Conservation (phyloP, 2,888 invertebrate genomes). For the Phoronis australis region DNA sequence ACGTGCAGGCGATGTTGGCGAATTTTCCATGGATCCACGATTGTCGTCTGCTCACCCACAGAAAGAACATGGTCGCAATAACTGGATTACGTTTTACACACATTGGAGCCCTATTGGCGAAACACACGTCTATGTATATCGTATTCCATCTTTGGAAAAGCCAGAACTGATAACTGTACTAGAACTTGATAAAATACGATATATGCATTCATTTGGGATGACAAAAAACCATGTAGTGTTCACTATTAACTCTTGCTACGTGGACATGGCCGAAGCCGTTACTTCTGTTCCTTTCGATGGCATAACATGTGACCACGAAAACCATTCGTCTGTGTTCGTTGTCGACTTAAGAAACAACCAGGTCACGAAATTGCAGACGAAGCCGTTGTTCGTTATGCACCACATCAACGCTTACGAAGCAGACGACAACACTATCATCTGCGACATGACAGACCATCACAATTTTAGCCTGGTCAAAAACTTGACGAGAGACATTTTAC, state of each 20-base stretch:
- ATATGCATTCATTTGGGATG: slow-evolving; percentile 45
- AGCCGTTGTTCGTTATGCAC: slow-evolving; percentile 38
- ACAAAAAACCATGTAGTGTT: slow-evolving; percentile 35
- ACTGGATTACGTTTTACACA: slow-evolving; percentile 34
- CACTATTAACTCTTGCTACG: slow-evolving; percentile 36
- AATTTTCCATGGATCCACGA: too few species aligned
- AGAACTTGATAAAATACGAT: slow-evolving; percentile 32
- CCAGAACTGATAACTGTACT: slow-evolving; percentile 33
- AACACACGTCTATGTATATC: slow-evolving; percentile 27
- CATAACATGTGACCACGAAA: slow-evolving; percentile 33
- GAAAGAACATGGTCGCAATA: slow-evolving; percentile 29
- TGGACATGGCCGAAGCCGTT: slow-evolving; percentile 34
- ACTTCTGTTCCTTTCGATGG: slow-evolving; percentile 31
- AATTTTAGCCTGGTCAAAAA: slow-evolving; percentile 30
- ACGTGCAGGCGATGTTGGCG: too few species aligned
- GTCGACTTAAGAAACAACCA: slow-evolving; percentile 27
- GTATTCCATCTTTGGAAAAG: slow-evolving; percentile 25
- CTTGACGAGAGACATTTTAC: slow-evolving; percentile 23
- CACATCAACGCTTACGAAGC: slow-evolving; percentile 40
- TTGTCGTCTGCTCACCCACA: slow-evolving; percentile 44
- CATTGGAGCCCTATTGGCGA: slow-evolving; percentile 31
- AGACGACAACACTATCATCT: slow-evolving; percentile 18
- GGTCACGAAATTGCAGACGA: slow-evolving; percentile 21
- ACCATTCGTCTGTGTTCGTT: slow-evolving; percentile 27
- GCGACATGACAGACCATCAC: slow-evolving; percentile 36